These are phyloP conservation scores for Apodemus agrarius DNA, from an alignment of 2,797 vertebrate species.

Conservation along the genomic window DNA sequence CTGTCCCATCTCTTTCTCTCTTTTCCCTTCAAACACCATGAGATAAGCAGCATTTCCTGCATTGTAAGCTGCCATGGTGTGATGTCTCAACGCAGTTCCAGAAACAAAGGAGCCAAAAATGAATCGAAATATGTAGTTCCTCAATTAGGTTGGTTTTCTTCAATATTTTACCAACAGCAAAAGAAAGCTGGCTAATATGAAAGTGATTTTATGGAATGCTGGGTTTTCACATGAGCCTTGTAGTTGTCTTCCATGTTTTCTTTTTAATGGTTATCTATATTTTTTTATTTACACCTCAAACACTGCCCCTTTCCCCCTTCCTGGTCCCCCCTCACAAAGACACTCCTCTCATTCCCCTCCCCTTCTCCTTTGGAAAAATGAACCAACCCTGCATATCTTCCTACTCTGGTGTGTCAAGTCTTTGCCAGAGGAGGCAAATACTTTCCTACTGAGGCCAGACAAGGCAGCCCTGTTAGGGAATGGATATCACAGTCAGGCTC, in stretches of 20 bases:
- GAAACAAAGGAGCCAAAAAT: neutral
- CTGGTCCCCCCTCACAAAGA: neutral
- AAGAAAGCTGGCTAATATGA: neutral
- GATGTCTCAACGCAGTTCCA: neutral
- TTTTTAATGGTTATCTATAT: neutral
- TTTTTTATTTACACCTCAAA: neutral
- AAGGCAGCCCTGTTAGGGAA: neutral
- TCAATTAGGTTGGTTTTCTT: neutral
- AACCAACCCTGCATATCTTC: neutral
- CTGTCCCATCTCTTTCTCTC: neutral
- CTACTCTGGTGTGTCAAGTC: neutral
- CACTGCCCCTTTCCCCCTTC: rapidly evolving
- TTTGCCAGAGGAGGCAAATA: neutral
- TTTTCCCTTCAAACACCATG: neutral
- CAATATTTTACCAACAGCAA: neutral
- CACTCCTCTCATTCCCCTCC: neutral
- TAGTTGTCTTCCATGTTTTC: neutral
- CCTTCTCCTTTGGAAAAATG: neutral
- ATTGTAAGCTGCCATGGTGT: neutral
- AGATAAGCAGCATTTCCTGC: neutral
- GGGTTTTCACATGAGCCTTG: neutral
- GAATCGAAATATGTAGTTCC: neutral
- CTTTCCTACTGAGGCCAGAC: neutral
- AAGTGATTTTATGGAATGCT: neutral
- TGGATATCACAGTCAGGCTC: neutral